Base-by-base conservation (phyloP, 1,140 invertebrate species). In the Hydropsyche tenuis region DNA sequence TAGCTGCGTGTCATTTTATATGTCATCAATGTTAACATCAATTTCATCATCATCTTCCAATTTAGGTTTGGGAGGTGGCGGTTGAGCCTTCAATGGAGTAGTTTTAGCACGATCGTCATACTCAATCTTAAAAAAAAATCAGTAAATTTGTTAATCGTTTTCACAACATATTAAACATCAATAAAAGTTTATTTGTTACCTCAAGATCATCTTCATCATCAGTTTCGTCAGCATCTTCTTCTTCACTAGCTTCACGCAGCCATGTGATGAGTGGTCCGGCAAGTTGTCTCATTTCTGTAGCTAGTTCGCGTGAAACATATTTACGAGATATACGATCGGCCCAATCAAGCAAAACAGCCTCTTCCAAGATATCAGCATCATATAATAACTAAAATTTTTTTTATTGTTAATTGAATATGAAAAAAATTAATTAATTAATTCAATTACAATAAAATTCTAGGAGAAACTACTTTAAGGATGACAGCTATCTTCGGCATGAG, bases 231-330 rank as follows among this genome's bases (percentile, higher is more conserved):
- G 89, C 89, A 30, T 89, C 89, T 66, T 94, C 92, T 81, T 98
- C 96, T 82, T 97, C 96, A 79, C 99, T 96, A 69, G 98, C 97
- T 85, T 99, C 95, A 82, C 95, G 90, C 51, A 99, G 88, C 98
- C 98, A 99, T 78, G 92, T 96, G 9, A 99, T 89, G 83, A 99
- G 98, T 45, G 95, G 96, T 79, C 92, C 89, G 56, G 96, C 96
- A 80, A 95, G 93, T 46, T 92, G 90, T 77, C 96, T 94, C 82
- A 99, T 97, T 80, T 99, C 95, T 73, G 94, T 90, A 65, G 92
- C 92, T 68, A 98, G 82, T 80, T 98, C 94, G 80, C 96, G 96
- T 5, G 90, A 88, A 5, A 98, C 96, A 83, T 96, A 97, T 83
- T 98, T 98, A 84, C 95, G 96, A 72, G 93, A 93, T 9, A 91